Evolutionary conservation across 1,140 invertebrate species (phyloP).

Genomic region (Papilio aristodemus): DNA sequence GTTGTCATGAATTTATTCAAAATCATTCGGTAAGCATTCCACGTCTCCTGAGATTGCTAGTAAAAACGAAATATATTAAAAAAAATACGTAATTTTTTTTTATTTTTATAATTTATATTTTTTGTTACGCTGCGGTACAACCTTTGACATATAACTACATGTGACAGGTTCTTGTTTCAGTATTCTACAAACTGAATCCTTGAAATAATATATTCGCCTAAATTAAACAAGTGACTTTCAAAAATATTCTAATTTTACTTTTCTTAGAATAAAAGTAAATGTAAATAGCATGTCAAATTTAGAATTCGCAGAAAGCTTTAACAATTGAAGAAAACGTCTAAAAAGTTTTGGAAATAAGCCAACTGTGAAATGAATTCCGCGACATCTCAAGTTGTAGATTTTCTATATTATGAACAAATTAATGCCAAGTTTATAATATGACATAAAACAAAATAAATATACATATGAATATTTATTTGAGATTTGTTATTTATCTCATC

Average conservation of each 20-base stretch:
- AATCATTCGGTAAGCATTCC: no score
- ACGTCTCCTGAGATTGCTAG: no score
- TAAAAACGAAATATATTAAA: no score
- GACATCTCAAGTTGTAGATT: neutral
- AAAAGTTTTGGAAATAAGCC: slow-evolving; percentile 23
- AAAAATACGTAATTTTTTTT: no score
- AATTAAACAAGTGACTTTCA: neutral
- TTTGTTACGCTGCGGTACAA: no score
- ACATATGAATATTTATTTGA: no score
- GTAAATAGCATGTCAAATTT: neutral
- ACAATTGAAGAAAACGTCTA: slow-evolving; percentile 10
- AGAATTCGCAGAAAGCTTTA: neutral
- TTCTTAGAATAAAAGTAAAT: neutral
- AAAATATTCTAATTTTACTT: neutral
- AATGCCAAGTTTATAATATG: neutral
- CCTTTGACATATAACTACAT: no score
- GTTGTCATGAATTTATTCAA: no score
- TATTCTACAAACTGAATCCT: neutral
- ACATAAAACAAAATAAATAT: neutral
- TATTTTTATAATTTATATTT: no score
- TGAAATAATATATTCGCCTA: slow-evolving; percentile 3
- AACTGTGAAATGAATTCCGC: slow-evolving; percentile 16
- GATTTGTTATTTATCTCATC: no score
- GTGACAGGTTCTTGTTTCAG: no score
- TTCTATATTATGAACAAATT: neutral